Evolutionary conservation across 1,140 invertebrate species (phyloP), one percentile per base, ranked within the genome.

Genomic region (Eulimnadia texana): DNA sequence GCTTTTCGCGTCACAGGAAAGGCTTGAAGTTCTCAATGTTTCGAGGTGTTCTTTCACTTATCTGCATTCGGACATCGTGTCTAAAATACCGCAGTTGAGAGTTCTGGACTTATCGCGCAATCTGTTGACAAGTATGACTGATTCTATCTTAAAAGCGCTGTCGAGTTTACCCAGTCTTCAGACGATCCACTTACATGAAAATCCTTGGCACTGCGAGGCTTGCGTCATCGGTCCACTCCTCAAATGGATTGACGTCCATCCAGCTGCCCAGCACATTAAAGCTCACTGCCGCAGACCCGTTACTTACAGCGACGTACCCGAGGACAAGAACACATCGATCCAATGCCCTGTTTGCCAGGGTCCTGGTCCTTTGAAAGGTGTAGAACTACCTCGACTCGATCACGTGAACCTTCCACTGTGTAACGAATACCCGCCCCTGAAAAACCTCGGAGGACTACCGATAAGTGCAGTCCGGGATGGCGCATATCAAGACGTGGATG

Each of bases 31-130:
- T 6, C 59, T 72, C 11, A 67, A 70, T 60, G 20, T 72, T 3
- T 70, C 70, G 3, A 52, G 63, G 23, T 70, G 83, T 69, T 73
- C 77, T 66, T 73, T 84, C 27, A 70, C 69, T 3, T 72, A 70
- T 23, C 74, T 85, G 64, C 75, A 77, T 3, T 71, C 72, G n/a
- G 75, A 79, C 65, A 64, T 79, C 1, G 67, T 85, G 0, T 72
- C 76, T 3, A 73, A 75, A n/a, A 73, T 80, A 6, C 74, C 74
- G 50, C 76, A 76, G 65, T 68, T 85, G 23, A 70, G 75, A 57
- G 72, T 74, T 54, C 68, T 85, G 16, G 82, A 85, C 69, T 68
- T 85, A 55, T 82, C 81, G 2, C 70, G 74, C 13, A 85, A 85
- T 67, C 73, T 73, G 63, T 75, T 85, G 59, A 71, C 78, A 56